Conservation (phyloP, 92 coral and sea anemone genomes). For the Zoanthus gigantus region DNA sequence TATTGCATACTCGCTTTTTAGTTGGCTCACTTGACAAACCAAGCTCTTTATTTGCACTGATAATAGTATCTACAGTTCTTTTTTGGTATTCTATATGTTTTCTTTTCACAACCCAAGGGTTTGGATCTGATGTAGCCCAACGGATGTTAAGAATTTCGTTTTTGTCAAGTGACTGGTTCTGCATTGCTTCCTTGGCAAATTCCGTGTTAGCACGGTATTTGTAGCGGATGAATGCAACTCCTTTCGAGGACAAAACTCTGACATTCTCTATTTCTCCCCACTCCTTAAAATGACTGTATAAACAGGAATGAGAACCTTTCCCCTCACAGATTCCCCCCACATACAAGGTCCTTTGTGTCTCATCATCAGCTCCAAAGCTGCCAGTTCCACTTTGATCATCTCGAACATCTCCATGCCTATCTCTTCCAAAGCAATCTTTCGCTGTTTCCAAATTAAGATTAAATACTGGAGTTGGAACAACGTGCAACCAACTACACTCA, state of each 20-base stretch:
- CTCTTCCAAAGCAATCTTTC: conserved; percentile 87
- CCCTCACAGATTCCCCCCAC: conserved; percentile 75
- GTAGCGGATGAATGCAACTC: conserved; percentile 86
- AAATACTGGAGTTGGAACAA: conserved; percentile 63
- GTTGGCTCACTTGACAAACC: conserved; percentile 38
- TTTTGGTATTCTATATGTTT: conserved; percentile 62
- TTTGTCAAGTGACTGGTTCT: conserved; percentile 76
- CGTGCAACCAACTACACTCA: conserved; percentile 86
- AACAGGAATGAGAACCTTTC: conserved; percentile 67
- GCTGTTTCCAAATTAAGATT: conserved; percentile 58
- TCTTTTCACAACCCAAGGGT: conserved; percentile 77
- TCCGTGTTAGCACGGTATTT: conserved; percentile 80
- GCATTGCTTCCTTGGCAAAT: conserved; percentile 91
- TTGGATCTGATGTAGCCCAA: conserved; percentile 89
- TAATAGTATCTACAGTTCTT: conserved; percentile 51
- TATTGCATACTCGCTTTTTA: background rate
- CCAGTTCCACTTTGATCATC: conserved; percentile 95
- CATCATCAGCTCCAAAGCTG: conserved; percentile 72
- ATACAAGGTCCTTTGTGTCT: conserved; percentile 80
- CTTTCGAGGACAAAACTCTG: conserved; percentile 73
- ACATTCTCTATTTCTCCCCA: conserved; percentile 86
- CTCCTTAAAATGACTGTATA: conserved; percentile 76
- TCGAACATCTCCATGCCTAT: conserved; percentile 80
- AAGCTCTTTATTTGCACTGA: conserved; percentile 49
- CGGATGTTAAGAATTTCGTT: conserved; percentile 76